phyloP scores from a whole-genome alignment of 2,888 invertebrate genomes.

The Adelphocoris suturalis region DNA sequence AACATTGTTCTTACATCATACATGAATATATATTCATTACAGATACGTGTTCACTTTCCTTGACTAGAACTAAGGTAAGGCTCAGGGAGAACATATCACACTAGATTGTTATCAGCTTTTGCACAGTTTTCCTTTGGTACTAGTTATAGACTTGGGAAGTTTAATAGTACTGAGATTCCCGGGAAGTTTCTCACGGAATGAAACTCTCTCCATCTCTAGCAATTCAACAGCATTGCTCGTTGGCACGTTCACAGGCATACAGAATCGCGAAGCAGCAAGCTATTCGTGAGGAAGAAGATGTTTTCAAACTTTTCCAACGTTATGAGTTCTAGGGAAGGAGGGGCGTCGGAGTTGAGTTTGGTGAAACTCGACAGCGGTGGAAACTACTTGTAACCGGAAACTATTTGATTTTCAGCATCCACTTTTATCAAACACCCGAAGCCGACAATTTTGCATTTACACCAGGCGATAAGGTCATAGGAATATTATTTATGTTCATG shows the following conservation, averaged over 20 bases:
- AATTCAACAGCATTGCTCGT: not conserved
- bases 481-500: no score
- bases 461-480: no score
- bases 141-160: not conserved
- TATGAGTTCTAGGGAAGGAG: not conserved
- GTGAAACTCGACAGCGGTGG: not conserved
- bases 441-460: no score
- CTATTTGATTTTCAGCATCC: not conserved
- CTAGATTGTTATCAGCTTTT: not conserved
- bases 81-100: not conserved
- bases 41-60: no score
- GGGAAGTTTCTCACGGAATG: not conserved
- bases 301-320: constrained; percentile 8
- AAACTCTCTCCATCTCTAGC: not conserved
- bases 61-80: no score
- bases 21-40: no score
- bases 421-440: no score
- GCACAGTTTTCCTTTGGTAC: not conserved
- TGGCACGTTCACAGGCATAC: not conserved
- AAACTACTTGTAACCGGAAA: not conserved
- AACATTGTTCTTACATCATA: no score
- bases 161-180: not conserved
- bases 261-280: not conserved
- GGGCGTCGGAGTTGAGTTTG: not conserved
- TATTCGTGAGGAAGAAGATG: constrained; percentile 5